Percentiles rank a stretch among this genome's conserved stretches.
Evolutionary conservation across 64 coral and sea anemone genomes (phyloP).

Genomic region (Actinia equina): DNA sequence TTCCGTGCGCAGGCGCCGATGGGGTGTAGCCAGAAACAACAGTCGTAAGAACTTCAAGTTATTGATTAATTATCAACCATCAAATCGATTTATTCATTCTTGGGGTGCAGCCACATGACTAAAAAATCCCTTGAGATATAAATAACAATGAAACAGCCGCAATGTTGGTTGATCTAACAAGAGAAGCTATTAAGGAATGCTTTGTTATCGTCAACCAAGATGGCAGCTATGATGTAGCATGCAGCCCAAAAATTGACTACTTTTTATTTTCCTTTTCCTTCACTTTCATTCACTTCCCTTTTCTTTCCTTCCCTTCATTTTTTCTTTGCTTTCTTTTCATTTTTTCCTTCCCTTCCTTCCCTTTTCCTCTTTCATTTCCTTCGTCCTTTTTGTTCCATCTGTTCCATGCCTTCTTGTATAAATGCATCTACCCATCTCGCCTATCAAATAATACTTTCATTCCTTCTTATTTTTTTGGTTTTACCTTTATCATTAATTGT

Average conservation of each 20-base stretch:
- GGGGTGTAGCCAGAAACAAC: conserved; percentile 77
- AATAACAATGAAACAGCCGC: too few relatives aligned
- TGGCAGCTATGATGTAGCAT: too few relatives aligned
- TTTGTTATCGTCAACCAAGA: too few relatives aligned
- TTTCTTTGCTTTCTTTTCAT: background rate
- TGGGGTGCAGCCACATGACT: too few relatives aligned
- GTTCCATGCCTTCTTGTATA: background rate
- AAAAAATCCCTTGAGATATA: too few relatives aligned
- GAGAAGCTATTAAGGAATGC: too few relatives aligned
- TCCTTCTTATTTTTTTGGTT: background rate
- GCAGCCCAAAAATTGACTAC: too few relatives aligned
- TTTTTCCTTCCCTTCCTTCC: background rate
- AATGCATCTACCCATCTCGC: background rate
- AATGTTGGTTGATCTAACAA: too few relatives aligned
- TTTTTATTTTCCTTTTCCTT: background rate
- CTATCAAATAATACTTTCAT: background rate
- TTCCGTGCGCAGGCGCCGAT: conserved; percentile 73
- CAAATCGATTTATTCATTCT: background rate
- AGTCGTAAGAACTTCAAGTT: conserved; percentile 36
- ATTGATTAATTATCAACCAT: background rate
- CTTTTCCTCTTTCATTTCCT: background rate
- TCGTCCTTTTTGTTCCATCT: too few relatives aligned
- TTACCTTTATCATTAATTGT: too few relatives aligned
- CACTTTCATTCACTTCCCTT: background rate
- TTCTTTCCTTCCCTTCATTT: background rate